These are phyloP conservation scores for Alfaro cultratus DNA, from an alignment of 2,797 vertebrate species.

Conservation along the genomic window DNA sequence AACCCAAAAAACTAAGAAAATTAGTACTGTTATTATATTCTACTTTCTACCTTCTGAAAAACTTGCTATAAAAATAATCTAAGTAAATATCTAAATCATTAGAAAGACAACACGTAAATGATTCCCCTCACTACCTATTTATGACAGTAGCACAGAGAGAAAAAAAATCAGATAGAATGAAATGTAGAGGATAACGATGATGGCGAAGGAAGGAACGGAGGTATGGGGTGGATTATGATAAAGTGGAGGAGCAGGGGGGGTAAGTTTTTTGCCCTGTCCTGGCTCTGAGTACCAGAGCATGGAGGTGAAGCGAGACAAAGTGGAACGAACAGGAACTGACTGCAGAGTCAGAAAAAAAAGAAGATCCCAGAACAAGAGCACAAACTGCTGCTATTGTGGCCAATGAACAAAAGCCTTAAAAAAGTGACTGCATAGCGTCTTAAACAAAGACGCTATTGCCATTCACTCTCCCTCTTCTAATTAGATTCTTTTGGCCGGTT, in stretches of 20 bases:
- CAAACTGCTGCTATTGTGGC: conserved; percentile 89
- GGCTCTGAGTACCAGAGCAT: conserved; percentile 66
- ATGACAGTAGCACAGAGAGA: neutral
- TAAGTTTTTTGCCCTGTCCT: conserved; percentile 60
- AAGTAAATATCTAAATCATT: conserved; percentile 55
- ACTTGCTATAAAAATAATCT: conserved; percentile 42
- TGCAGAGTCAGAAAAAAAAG: conserved; percentile 80
- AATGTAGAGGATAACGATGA: conserved; percentile 27
- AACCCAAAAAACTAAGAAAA: too few species aligned
- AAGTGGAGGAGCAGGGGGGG: conserved; percentile 38
- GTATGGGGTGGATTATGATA: conserved; percentile 40
- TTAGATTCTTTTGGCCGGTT: conserved; percentile 81
- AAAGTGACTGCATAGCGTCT: conserved; percentile 86
- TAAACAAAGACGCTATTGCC: conserved; percentile 83
- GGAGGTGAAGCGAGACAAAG: conserved; percentile 83
- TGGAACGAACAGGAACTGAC: conserved; percentile 89
- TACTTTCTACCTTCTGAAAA: neutral
- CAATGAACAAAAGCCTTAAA: conserved; percentile 83
- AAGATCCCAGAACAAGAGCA: conserved; percentile 76
- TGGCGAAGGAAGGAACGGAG: conserved; percentile 33
- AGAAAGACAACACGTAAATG: neutral
- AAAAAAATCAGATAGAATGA: conserved; percentile 46
- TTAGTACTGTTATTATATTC: conserved; percentile 7
- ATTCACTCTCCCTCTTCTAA: conserved; percentile 78
- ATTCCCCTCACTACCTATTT: neutral